phyloP scores from a whole-genome alignment of 2,888 invertebrate genomes.

The Meiosimyza platycephala region DNA sequence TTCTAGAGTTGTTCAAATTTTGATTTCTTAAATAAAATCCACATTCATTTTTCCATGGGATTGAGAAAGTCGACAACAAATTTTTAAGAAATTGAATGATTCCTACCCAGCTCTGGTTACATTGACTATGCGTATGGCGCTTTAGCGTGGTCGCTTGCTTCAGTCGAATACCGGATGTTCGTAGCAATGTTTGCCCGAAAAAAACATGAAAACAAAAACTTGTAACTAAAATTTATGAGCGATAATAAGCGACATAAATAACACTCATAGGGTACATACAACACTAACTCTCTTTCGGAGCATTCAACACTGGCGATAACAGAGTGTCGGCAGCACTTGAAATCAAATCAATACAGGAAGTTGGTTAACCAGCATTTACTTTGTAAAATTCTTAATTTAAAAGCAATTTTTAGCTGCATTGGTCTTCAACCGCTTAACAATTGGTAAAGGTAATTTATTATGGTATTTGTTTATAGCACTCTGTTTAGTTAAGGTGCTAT shows the following conservation, averaged over 20 bases:
- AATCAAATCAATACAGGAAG: too few relatives aligned
- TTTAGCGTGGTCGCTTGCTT: background rate
- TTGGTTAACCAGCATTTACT: too few relatives aligned
- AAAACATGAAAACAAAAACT: too few relatives aligned
- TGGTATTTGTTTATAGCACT: too few relatives aligned
- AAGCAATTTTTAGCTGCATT: too few relatives aligned
- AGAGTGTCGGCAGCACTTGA: background rate
- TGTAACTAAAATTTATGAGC: background rate
- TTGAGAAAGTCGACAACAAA: background rate
- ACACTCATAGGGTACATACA: background rate
- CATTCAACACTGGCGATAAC: background rate
- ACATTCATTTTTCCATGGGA: too few relatives aligned
- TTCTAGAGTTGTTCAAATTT: too few relatives aligned
- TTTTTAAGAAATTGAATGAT: background rate
- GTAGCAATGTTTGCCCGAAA: background rate
- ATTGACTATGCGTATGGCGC: background rate
- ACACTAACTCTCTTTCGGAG: background rate
- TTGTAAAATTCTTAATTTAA: too few relatives aligned
- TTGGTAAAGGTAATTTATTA: too few relatives aligned
- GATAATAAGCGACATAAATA: constrained; percentile 6
- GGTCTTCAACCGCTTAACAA: too few relatives aligned
- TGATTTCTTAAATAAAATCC: too few relatives aligned
- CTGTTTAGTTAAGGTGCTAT: too few relatives aligned
- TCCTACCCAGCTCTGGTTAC: constrained; percentile 2
- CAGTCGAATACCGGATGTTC: background rate